These are phyloP conservation scores for Ceramica pisi DNA, from an alignment of 2,888 invertebrate species.

Conservation along the genomic window DNA sequence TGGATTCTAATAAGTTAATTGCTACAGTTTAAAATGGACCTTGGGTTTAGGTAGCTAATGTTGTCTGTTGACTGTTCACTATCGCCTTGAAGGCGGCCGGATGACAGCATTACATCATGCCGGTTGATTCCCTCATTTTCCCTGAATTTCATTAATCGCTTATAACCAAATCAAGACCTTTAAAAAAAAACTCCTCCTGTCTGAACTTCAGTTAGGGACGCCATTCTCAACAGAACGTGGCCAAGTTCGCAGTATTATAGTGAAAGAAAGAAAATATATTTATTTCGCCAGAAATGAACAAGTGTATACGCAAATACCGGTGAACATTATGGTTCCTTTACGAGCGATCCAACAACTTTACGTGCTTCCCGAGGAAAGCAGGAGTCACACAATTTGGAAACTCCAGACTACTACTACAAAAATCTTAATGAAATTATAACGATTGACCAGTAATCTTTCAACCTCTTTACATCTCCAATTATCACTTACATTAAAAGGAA, in stretches of 20 bases:
- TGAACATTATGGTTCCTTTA: background rate
- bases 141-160: background rate
- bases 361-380: background rate
- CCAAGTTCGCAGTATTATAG: too few relatives aligned
- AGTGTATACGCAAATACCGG: background rate
- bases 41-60: background rate
- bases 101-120: background rate
- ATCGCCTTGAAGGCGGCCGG: background rate
- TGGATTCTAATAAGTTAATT: background rate
- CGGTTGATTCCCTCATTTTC: background rate
- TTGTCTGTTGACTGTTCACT: background rate
- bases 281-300: too few relatives aligned
- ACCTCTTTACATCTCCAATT: conserved; percentile 15
- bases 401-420: too few relatives aligned
- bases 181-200: background rate
- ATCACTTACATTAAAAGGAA: conserved; percentile 14
- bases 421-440: background rate
- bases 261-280: too few relatives aligned
- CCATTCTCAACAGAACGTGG: too few relatives aligned
- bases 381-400: too few relatives aligned
- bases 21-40: background rate
- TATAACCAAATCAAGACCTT: background rate
- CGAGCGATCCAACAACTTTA: background rate
- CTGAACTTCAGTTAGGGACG: too few relatives aligned
- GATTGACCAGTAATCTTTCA: conserved; percentile 8